These are phyloP conservation scores for Meriones unguiculatus DNA, from an alignment of 2,113 vertebrate genomes.

Conservation along the genomic window DNA sequence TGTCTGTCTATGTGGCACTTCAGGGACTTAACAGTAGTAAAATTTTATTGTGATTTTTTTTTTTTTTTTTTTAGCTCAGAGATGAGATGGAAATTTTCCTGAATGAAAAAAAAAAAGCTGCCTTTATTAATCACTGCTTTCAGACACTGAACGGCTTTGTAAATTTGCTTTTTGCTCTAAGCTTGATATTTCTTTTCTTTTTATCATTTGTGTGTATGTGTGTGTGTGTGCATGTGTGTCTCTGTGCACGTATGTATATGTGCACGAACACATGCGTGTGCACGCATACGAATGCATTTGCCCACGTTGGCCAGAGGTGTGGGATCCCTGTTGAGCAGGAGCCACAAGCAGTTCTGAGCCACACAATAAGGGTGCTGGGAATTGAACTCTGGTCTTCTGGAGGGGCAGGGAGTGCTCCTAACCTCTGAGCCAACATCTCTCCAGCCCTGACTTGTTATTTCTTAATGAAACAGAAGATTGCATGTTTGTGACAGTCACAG, in stretches of 20 bases:
- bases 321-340: background rate
- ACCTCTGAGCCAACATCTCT: background rate
- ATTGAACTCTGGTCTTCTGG: background rate
- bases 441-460: conserved; percentile 39
- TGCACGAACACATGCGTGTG: too few relatives aligned
- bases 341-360: background rate
- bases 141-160: conserved; percentile 39
- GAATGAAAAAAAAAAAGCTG: conserved; percentile 41
- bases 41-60: conserved; percentile 24
- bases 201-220: background rate
- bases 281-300: background rate
- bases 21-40: conserved; percentile 42
- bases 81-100: conserved; percentile 55
- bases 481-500: conserved; percentile 54
- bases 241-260: too few relatives aligned
- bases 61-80: conserved; percentile 47
- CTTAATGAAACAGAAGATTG: conserved; percentile 55
- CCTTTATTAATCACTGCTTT: background rate
- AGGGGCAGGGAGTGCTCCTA: background rate
- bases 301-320: too few relatives aligned
- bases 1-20: conserved; percentile 19
- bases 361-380: background rate
- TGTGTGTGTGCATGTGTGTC: background rate
- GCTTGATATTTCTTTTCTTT: conserved; percentile 40
- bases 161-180: conserved; percentile 50